Evolutionary conservation across 2,113 vertebrate species (phyloP).

Genomic region (human (Homo sapiens)): GRCh38 chr4:158826501-158827000

Average conservation of each 20-base stretch:
- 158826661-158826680: background rate
- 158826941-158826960: background rate
- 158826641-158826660: background rate
- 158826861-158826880: background rate
- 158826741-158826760: background rate
- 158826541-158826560: background rate
- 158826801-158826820: background rate
- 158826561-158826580: background rate
- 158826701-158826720: background rate
- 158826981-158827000: slow-evolving; percentile 42
- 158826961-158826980: background rate
- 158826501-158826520: background rate
- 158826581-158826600: background rate
- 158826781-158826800: background rate
- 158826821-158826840: background rate
- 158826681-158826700: background rate
- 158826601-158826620: background rate
- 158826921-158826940: background rate
- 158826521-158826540: background rate
- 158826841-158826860: background rate
- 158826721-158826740: background rate
- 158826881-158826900: background rate
- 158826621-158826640: background rate
- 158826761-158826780: background rate
- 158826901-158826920: background rate